Percentiles rank a stretch among this genome's conserved stretches.
Conservation (phyloP, 2,797 vertebrate species). For the Tragelaphus oryx region DNA sequence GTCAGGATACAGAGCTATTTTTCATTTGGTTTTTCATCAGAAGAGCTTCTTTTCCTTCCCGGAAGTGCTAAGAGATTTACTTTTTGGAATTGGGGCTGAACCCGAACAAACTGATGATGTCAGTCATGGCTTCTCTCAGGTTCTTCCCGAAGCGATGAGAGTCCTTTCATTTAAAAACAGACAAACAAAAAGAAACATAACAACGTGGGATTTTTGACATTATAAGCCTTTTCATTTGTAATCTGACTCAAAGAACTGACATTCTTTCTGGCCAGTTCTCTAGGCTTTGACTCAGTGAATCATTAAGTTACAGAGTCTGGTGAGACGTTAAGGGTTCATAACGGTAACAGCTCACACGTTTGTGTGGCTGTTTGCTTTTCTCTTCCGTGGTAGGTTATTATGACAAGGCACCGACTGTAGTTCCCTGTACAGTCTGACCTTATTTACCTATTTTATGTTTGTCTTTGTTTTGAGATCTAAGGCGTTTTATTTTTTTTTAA, state of each 20-base stretch:
- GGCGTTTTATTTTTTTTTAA: neutral
- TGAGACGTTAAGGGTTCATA: accelerated
- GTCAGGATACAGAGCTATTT: neutral
- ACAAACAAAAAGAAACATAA: neutral
- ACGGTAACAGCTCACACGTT: accelerated
- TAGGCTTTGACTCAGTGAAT: neutral
- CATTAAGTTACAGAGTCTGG: accelerated
- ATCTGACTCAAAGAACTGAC: neutral
- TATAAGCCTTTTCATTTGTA: neutral
- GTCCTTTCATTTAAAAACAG: constrained; percentile 81
- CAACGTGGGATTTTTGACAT: accelerated
- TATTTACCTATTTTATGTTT: neutral
- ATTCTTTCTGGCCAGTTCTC: neutral
- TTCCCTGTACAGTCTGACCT: neutral
- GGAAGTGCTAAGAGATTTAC: constrained; percentile 31
- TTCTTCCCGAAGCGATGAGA: constrained; percentile 94
- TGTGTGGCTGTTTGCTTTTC: accelerated
- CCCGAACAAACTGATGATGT: constrained; percentile 88
- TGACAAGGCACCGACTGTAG: neutral
- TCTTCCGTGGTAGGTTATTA: neutral
- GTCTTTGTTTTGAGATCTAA: neutral
- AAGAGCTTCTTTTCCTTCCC: constrained; percentile 5
- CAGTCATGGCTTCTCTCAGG: constrained; percentile 89
- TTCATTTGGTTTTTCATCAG: constrained; percentile 52
- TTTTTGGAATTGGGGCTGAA: constrained; percentile 80